Conservation (phyloP, 1,140 invertebrate species). For the Drosophila teissieri region DNA sequence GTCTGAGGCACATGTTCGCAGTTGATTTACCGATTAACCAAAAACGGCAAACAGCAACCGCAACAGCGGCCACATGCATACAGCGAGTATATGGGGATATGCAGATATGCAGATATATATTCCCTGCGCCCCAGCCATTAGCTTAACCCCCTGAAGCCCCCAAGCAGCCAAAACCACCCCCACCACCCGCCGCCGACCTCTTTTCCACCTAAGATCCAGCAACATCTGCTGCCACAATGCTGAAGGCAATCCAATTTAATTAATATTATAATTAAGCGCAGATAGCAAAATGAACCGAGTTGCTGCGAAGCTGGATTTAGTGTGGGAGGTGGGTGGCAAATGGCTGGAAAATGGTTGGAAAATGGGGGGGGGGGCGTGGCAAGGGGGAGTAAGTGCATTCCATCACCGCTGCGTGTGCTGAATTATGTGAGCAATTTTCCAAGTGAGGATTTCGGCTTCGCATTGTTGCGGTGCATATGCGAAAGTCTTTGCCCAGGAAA, state of each 20-base stretch:
- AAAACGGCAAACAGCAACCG: constrained; percentile 8
- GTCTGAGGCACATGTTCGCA: constrained; percentile 20
- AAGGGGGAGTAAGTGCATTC: constrained; percentile 3
- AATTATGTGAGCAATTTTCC: constrained; percentile 37
- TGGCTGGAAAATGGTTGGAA: not conserved
- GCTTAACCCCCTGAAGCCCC: not conserved
- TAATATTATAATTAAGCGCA: constrained; percentile 65
- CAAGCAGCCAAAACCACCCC: not conserved
- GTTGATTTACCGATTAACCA: constrained; percentile 36
- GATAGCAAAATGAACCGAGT: constrained; percentile 26
- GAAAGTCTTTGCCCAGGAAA: constrained; percentile 21
- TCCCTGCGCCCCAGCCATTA: not conserved
- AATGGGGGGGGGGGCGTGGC: no score
- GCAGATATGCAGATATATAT: not conserved
- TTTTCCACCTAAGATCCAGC: not conserved
- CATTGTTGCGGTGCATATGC: constrained; percentile 22
- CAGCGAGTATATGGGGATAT: not conserved
- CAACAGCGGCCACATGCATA: not conserved
- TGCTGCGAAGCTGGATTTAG: constrained; percentile 2
- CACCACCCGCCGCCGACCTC: not conserved
- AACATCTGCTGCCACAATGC: constrained; percentile 31
- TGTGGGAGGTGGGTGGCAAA: not conserved
- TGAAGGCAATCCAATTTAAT: constrained; percentile 57
- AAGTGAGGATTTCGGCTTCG: constrained; percentile 15
- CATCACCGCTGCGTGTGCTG: constrained; percentile 37